A percentile compares a stretch with the other conserved stretches of the same genome.
Conservation (phyloP, 2,113 vertebrate genomes). For the Circaetus cinerascens region DNA sequence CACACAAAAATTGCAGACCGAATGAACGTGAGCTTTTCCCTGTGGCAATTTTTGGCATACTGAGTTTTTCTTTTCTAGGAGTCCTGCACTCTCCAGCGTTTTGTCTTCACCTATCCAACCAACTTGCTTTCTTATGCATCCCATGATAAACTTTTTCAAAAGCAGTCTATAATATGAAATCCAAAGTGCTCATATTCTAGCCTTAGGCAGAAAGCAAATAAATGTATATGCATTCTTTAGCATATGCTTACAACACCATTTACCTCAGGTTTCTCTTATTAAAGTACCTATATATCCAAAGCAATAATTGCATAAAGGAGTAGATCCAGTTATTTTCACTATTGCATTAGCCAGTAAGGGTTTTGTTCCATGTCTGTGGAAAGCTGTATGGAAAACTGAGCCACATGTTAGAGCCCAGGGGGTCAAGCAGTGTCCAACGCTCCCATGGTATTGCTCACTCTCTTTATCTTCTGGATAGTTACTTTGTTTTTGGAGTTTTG, state of each 20-base stretch:
- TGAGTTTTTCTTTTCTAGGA: background rate
- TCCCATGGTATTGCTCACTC: background rate
- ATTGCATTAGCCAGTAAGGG: background rate
- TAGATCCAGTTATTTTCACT: background rate
- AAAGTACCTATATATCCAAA: background rate
- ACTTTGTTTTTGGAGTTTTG: conserved; percentile 94
- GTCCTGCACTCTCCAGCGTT: background rate
- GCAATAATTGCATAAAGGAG: background rate
- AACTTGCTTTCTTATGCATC: background rate
- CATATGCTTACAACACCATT: background rate
- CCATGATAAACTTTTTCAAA: background rate
- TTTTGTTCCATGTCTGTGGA: background rate
- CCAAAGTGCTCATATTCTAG: background rate
- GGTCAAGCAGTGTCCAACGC: background rate
- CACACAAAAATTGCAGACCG: background rate
- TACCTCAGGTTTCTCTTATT: background rate
- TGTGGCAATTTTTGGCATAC: background rate
- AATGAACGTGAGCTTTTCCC: background rate
- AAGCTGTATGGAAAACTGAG: background rate
- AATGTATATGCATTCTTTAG: background rate
- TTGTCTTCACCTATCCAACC: background rate
- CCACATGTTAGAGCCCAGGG: background rate
- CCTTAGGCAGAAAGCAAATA: background rate
- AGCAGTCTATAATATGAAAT: background rate
- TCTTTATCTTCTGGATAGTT: conserved; percentile 67